phyloP scores from a whole-genome alignment of 1,140 invertebrate species.

The Agrilus planipennis region DNA sequence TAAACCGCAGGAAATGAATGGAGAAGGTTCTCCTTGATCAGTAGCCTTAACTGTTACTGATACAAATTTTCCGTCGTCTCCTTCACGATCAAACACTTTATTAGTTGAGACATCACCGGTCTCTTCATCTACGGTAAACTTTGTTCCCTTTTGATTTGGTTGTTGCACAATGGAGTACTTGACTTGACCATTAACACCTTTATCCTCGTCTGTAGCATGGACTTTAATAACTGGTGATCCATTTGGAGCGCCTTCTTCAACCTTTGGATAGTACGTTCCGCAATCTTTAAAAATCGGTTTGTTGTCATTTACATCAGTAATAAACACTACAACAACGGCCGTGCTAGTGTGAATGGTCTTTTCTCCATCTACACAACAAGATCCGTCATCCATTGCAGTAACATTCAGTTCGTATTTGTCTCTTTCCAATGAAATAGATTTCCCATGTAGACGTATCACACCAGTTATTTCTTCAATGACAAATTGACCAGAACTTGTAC shows the following conservation, averaged over 20 bases:
- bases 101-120: conserved; percentile 89
- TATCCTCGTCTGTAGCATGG: conserved; percentile 86
- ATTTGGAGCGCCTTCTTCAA: conserved; percentile 84
- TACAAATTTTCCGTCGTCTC: conserved; percentile 91
- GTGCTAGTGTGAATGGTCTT: conserved; percentile 81
- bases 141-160: conserved; percentile 91
- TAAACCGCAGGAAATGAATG: too few relatives aligned
- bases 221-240: conserved; percentile 88
- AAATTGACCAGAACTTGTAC: conserved; percentile 80
- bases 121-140: conserved; percentile 89
- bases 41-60: conserved; percentile 92
- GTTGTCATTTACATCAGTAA: conserved; percentile 93
- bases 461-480: conserved; percentile 92
- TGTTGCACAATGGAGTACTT: conserved; percentile 94
- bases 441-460: conserved; percentile 78
- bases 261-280: conserved; percentile 80
- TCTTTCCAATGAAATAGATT: conserved; percentile 69
- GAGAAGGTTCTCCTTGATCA: conserved; percentile 90
- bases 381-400: conserved; percentile 86
- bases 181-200: conserved; percentile 83
- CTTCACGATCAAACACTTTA: conserved; percentile 91
- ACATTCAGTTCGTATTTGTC: conserved; percentile 91
- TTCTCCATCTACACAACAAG: conserved; percentile 79
- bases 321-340: conserved; percentile 92
- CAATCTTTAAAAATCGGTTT: conserved; percentile 91